Evolutionary conservation across 2,797 vertebrate species (phyloP), one percentile per base, ranked within the genome.

Genomic region (Sandelia bainsii): DNA sequence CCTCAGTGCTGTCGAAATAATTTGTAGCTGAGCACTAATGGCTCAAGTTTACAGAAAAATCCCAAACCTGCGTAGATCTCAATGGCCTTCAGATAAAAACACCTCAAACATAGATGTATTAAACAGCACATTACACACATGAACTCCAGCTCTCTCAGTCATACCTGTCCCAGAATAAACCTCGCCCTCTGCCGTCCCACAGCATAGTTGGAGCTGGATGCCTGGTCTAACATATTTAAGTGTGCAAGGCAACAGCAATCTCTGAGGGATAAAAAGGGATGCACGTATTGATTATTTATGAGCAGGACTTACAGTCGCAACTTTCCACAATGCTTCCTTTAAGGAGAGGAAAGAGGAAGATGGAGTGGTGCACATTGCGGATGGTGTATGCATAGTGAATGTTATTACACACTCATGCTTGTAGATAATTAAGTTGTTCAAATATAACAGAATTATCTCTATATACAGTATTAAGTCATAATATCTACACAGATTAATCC

Each of bases 121-220:
- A 46, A 68, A 62, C 5, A 37, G 4, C 13, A 51, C 5, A 25
- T 14, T 37, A 10, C 39, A 62, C 22, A 40, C n/a, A 32, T 44
- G 50, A 62, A 61, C n/a, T 49, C n/a, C 8, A 14, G 8, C 60
- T 27, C 22, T 46, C 25, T 69, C 37, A 50, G 62, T 72, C 70
- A 84, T 88, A 81, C 80, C 73, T 85, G 81, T 72, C 87, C 79
- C 68, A 86, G 79, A 92, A 92, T 92, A 90, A 86, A 79, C 71
- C 70, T 83, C n/a, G 1, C 50, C 69, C 80, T 73, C 60, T 75
- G 75, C 67, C 80, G 51, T 77, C 63, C 64, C 6, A n/a, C 46
- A 32, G 53, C 75, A 72, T 3, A 25, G 57, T 54, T 1, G 10
- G 49, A 25, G 69, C 81, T 84, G 77, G 45, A 85, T 72, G 81